These are phyloP conservation scores for Schrankia costaestrigalis DNA, from an alignment of 2,888 invertebrate species.

Conservation along the genomic window DNA sequence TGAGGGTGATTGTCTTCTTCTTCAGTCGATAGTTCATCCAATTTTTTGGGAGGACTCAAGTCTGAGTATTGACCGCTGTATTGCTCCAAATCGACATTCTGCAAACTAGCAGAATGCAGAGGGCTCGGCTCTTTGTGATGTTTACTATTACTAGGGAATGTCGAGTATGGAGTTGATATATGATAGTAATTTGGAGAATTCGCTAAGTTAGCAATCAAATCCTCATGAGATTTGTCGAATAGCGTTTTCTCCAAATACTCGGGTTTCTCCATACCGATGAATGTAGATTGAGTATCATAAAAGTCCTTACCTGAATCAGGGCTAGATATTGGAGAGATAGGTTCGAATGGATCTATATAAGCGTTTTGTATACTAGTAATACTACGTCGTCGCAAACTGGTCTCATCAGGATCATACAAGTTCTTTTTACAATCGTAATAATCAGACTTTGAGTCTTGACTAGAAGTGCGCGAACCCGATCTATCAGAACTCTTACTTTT, in stretches of 20 bases:
- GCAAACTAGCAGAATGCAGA: conserved; percentile 84
- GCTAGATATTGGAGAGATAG: conserved; percentile 82
- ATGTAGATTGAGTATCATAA: conserved; percentile 77
- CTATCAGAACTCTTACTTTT: conserved; percentile 83
- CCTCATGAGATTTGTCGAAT: conserved; percentile 81
- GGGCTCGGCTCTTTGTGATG: conserved; percentile 79
- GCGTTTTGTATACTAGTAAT: conserved; percentile 61
- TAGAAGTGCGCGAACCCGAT: conserved; percentile 83
- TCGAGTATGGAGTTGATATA: conserved; percentile 82
- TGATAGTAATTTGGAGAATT: conserved; percentile 76
- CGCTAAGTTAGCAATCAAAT: conserved; percentile 77
- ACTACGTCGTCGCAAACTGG: conserved; percentile 54
- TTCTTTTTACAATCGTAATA: conserved; percentile 84
- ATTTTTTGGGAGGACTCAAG: conserved; percentile 57
- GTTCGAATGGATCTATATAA: conserved; percentile 69
- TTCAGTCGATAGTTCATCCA: conserved; percentile 74
- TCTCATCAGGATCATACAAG: conserved; percentile 65
- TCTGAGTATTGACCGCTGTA: conserved; percentile 65
- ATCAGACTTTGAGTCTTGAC: conserved; percentile 87
- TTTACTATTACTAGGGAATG: conserved; percentile 81
- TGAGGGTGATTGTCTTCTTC: conserved; percentile 76
- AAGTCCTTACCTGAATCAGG: conserved; percentile 84
- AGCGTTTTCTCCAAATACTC: conserved; percentile 76
- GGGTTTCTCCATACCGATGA: conserved; percentile 67
- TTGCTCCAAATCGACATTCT: conserved; percentile 85